Base-by-base conservation (phyloP, 2,888 invertebrate genomes). In the Mechanitis messenoides region DNA sequence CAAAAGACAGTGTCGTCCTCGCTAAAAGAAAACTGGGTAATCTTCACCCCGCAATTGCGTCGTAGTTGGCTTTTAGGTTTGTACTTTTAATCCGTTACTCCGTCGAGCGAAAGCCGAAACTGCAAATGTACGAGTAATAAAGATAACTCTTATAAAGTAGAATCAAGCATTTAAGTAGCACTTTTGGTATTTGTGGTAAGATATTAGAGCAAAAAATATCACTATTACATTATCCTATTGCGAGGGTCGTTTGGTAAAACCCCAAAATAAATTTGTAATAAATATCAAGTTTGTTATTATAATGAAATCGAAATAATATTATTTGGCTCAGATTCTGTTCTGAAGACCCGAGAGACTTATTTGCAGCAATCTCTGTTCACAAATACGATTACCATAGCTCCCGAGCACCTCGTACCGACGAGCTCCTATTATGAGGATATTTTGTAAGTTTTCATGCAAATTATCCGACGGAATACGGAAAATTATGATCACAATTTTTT, bases 101-200 rank as follows among this genome's bases (percentile, higher is more conserved):
- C 63, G 61, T 61, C 60, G 54, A 53, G 47, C 58, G 59, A 57
- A 60, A 61, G 54, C 61, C 63, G 65, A 68, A 65, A 65, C 62
- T 78, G 78, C 77, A 78, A 70, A 59, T 70, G 73, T 74, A 76
- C 68, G 73, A 71, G 79, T 78, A 80, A 79, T 83, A 84, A 80
- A 78, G 78, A 74, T 80, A 83, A 83, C 79, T 83, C 82, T 80
- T 78, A 75, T 74, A 76, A 81, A 81, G 79, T 77, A 72, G 80
- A 78, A 81, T 82, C 81, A 66, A 65, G 60, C 55, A 56, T 66
- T 68, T 68, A 65, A 63, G 63, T 57, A 68, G 42, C 46, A 50
- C 59, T 65, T 66, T 46, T 45, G 62, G 54, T 59, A 7, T 45
- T 56, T 45, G 31, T 45, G 28, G 9, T 53, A 9, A 35, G 9